Evolutionary conservation across 2,797 vertebrate genomes (phyloP).

Genomic region (Sandelia bainsii): DNA sequence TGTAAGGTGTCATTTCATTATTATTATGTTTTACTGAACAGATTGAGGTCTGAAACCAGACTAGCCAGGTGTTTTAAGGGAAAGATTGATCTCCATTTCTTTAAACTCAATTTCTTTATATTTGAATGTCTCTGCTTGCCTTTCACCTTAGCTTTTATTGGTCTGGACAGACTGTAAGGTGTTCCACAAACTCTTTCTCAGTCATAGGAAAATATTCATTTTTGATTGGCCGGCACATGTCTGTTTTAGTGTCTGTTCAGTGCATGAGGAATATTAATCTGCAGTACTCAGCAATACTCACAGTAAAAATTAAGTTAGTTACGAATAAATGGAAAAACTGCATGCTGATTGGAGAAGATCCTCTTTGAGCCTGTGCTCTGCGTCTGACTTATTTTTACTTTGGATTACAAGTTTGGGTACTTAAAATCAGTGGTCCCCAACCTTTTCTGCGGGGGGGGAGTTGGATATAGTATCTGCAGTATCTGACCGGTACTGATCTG

Average conservation of each 20-base stretch:
- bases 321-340: neutral
- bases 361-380: neutral
- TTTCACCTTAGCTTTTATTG: constrained; percentile 15
- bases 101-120: neutral
- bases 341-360: constrained; percentile 8
- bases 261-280: neutral
- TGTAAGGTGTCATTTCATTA: constrained; percentile 1
- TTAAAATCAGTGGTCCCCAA: too few relatives aligned
- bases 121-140: constrained; percentile 9
- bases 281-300: constrained; percentile 24
- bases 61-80: neutral
- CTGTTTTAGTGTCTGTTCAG: constrained; percentile 10
- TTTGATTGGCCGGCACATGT: constrained; percentile 2
- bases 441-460: too few relatives aligned
- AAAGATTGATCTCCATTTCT: neutral
- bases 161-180: neutral
- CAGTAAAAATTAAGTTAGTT: neutral
- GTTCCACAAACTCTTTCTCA: neutral
- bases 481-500: too few relatives aligned
- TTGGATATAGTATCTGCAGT: too few relatives aligned
- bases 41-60: neutral
- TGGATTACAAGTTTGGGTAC: neutral
- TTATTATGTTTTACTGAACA: neutral
- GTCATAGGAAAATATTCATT: neutral
- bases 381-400: neutral